These are phyloP conservation scores for Cheumatopsyche charites DNA, from an alignment of 1,140 invertebrate species.

Conservation along the genomic window DNA sequence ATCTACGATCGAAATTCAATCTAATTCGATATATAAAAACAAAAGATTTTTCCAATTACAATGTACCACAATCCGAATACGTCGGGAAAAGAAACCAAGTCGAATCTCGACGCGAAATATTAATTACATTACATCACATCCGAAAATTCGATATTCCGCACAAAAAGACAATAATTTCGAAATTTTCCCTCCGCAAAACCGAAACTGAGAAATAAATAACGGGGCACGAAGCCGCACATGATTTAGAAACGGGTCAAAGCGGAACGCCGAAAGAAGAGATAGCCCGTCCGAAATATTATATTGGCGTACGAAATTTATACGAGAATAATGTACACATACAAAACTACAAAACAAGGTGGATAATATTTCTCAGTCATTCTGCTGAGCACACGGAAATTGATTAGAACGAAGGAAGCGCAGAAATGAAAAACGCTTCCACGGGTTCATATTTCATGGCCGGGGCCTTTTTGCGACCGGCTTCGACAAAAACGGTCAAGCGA, in stretches of 20 bases:
- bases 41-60: too few relatives aligned
- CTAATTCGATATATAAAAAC: too few relatives aligned
- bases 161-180: too few relatives aligned
- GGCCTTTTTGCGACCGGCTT: slow-evolving; percentile 18
- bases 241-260: slow-evolving; percentile 31
- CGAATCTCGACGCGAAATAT: too few relatives aligned
- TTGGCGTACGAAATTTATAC: slow-evolving; percentile 3
- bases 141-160: too few relatives aligned
- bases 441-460: slow-evolving; percentile 43
- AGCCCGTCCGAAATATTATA: not conserved
- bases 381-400: slow-evolving; percentile 48
- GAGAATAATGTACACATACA: not conserved
- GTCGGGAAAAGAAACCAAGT: too few relatives aligned
- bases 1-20: too few relatives aligned
- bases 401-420: slow-evolving; percentile 45
- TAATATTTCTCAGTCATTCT: slow-evolving; percentile 47
- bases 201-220: slow-evolving; percentile 35
- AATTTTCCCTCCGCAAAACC: not conserved
- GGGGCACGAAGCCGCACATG: slow-evolving; percentile 31
- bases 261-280: not conserved
- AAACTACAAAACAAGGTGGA: slow-evolving; percentile 29
- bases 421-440: slow-evolving; percentile 46
- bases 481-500: slow-evolving; percentile 34
- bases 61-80: too few relatives aligned
- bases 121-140: too few relatives aligned